Conservation (phyloP, 2,113 vertebrate species). For the Sorex araneus region DNA sequence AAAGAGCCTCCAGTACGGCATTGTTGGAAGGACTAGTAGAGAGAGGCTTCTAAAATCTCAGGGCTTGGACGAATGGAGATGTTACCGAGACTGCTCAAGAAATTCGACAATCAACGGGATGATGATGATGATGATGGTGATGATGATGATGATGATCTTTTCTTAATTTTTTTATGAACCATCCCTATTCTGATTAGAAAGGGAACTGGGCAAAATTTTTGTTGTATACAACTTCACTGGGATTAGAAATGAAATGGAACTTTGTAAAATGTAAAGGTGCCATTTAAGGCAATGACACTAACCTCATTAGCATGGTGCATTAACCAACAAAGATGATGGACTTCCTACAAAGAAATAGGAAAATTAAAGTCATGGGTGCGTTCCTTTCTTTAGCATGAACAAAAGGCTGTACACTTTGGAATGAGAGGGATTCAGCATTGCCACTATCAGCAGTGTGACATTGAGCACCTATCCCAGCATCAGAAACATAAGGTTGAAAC, state of each 20-base stretch:
- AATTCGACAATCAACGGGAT: too few relatives aligned
- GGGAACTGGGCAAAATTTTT: background rate
- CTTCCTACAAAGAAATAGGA: conserved; percentile 59
- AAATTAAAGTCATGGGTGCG: conserved; percentile 57
- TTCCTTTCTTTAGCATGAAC: conserved; percentile 65
- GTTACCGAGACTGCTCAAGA: too few relatives aligned
- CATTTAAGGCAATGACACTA: background rate
- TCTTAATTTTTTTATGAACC: background rate
- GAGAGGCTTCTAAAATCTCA: too few relatives aligned
- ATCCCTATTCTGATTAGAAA: background rate
- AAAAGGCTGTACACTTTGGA: conserved; percentile 30
- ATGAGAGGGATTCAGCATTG: background rate
- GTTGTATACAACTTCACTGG: background rate
- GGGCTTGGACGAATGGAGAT: too few relatives aligned
- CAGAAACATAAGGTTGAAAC: background rate
- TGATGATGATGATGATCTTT: too few relatives aligned
- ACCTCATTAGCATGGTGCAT: conserved; percentile 26
- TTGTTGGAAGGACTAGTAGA: too few relatives aligned
- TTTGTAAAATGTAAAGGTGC: conserved; percentile 25
- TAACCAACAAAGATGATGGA: conserved; percentile 2
- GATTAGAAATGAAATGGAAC: conserved; percentile 9
- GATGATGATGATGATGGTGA: too few relatives aligned
- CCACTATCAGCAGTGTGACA: background rate
- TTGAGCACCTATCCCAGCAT: background rate
- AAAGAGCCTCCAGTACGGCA: too few relatives aligned